Evolutionary conservation across 2,888 invertebrate genomes (phyloP), one percentile per base, ranked within the genome.

Genomic region (Dolomedes plantarius): DNA sequence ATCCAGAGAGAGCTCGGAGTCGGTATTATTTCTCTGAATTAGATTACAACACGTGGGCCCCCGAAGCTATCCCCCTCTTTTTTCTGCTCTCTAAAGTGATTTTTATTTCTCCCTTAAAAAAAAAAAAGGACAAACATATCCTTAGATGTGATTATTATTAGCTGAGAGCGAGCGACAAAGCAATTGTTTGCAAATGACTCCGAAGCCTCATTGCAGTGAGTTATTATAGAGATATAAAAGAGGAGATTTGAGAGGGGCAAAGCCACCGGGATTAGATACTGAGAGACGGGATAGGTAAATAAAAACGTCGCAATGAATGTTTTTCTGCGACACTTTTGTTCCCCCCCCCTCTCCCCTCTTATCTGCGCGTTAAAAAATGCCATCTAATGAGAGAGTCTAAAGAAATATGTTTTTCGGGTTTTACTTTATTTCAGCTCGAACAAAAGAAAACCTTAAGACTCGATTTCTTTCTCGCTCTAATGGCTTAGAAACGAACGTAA

Each of bases 161-260:
- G 77, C 62, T 56, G 71, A 67, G 68, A 69, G 81, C 41, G 75
- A 23, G 75, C 62, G 64, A 32, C 31, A 72, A 11, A 77, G 71
- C 83, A 83, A 83, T 83, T 83, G 83, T 77, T 83, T 77, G 83
- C 77, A 83, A 83, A 83, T 83, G 83, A 83, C 73, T 77, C 32
- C 28, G 67, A 77, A 73, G 64, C 67, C 67, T 77, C 83, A 83
- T 83, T 77, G 64, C 50, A 67, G 67, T 31, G 46, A 32, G 72
- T 73, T 83, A 77, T 83, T 83, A 69, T 62, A 76, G 64, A 50
- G 64, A 29, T 69, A 75, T 31, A 56, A 36, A 31, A 32, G 36
- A 23, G 65, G 32, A 32, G 62, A 62, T 75, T 23, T 69, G 39
- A 27, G 69, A 32, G 16, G 72, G 72, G 31, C 50, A 80, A 74